Evolutionary conservation across 2,113 vertebrate species (phyloP), one percentile per base, ranked within the genome.

Genomic region (Furnarius figulus): DNA sequence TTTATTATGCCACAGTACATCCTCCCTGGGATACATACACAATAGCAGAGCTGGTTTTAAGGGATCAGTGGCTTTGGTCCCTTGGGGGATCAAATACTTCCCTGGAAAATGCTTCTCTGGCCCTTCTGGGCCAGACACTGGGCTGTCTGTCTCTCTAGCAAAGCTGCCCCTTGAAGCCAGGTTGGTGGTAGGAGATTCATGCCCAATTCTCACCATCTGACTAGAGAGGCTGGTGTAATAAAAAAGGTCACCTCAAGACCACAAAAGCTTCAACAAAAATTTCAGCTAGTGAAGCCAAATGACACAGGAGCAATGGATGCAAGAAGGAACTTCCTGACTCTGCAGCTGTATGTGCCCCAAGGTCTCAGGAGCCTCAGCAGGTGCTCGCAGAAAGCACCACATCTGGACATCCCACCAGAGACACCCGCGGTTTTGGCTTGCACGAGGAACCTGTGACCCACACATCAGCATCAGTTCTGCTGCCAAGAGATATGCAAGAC

Each of bases 381-480:
- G 25, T 67, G 20, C 37, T 42, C 0, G 1, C 22, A 80, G 31
- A 58, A 86, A 68, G 24, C 28, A 66, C 8, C 20, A 33, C 37
- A 46, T 21, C 76, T 80, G 58, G 20, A 55, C 35, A 67, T 21
- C 19, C 35, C 21, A 53, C 3, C 9, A 61, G 21, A 46, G 31
- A 49, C 52, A 76, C 2, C 28, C 23, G 49, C 1, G 0, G 20
- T 24, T 92, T 67, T 80, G 50, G 37, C 33, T 47, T 66, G 14
- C 1, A 1, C 18, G 55, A 66, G n/a, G 37, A 92, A 30, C 30
- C 25, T 1, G 0, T 62, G 68, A 63, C 20, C 3, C 19, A 23
- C 28, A 25, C 37, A 31, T 2, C 25, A 49, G 31, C 22, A 52
- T 50, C 28, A 42, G 15, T 50, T n/a, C 46, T 78, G 46, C 55